Evolutionary conservation across 2,797 vertebrate species (phyloP), one percentile per base, ranked within the genome.

Genomic region (Agapornis canus): DNA sequence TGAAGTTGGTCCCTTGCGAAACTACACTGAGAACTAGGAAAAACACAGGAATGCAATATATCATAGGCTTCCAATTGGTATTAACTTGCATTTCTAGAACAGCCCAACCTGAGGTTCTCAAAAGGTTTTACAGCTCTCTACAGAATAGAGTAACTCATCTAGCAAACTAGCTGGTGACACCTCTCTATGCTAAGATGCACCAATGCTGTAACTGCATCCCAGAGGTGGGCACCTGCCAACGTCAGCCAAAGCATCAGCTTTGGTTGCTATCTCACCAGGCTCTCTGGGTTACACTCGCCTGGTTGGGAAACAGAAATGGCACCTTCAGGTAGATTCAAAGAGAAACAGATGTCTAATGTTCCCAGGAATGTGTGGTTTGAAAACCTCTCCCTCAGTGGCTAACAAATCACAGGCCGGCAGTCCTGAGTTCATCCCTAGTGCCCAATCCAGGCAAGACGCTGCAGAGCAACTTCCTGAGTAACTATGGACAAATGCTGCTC

Each of bases 291-390:
- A 66, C 71, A 85, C 40, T 71, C 47, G 43, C 68, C 71, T 81
- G 66, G 9, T 49, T 0, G 0, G 65, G 86, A 72, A 93, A 79
- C 42, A 90, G 56, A 89, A 94, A 37, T 48, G 15, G 78, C 87
- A 85, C 76, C 71, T 92, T 78, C 76, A 81, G 79, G 47, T 83
- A 82, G 26, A 47, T 64, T 79, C 86, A 65, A 93, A 81, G 72
- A 83, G 66, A 81, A 92, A 66, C 80, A 94, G 54, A 91, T 91
- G 84, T 42, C 61, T 81, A 65, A 81, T 12, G 26, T 75, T 91
- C 42, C 56, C 51, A 63, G 69, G 32, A 82, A 88, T 63, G 40
- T 76, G 35, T 69, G 52, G 72, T 93, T 89, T 4, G 9, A 65
- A 94, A 89, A 71, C 61, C 76, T 85, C 47, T 72, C 47, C 52